phyloP scores from a whole-genome alignment of 1,140 invertebrate genomes.

The Limonius californicus region DNA sequence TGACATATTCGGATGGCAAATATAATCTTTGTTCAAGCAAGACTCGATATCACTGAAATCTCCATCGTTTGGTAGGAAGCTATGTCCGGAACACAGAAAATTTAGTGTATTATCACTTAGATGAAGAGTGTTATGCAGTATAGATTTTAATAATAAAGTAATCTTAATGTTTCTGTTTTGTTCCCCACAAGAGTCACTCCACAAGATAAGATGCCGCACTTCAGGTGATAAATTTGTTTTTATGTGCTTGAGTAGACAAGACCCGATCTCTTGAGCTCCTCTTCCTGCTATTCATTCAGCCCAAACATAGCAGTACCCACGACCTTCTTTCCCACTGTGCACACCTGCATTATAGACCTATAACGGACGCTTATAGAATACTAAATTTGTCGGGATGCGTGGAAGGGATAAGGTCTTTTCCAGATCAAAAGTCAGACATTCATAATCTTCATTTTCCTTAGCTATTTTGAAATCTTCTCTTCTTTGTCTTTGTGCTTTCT shows the following conservation, averaged over 20 bases:
- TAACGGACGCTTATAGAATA: conserved; percentile 23
- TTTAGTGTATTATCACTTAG: background rate
- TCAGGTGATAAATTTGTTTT: conserved; percentile 24
- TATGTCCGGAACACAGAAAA: conserved; percentile 33
- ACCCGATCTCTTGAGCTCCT: conserved; percentile 10
- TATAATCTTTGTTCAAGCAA: conserved; percentile 34
- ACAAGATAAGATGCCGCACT: conserved; percentile 24
- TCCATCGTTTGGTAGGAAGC: conserved; percentile 43
- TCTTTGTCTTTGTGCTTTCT: conserved; percentile 6
- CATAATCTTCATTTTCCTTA: conserved; percentile 9
- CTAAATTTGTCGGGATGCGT: conserved; percentile 33
- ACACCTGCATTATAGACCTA: too few species aligned
- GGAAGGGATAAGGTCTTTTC: conserved; percentile 43
- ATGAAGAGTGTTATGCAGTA: background rate
- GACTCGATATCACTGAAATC: conserved; percentile 42
- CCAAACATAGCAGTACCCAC: conserved; percentile 3
- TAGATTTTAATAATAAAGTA: background rate
- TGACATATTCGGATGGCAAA: background rate
- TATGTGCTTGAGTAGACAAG: conserved; percentile 34
- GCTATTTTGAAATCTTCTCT: conserved; percentile 20
- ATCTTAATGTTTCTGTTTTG: conserved; percentile 14
- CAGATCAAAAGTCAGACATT: conserved; percentile 39
- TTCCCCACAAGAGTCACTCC: background rate
- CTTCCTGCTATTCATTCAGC: background rate
- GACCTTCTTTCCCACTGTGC: too few species aligned